A percentile compares a stretch with the other conserved stretches of the same genome.
Conservation (phyloP, 23 tunicate genomes). For the Corella eumyota region DNA sequence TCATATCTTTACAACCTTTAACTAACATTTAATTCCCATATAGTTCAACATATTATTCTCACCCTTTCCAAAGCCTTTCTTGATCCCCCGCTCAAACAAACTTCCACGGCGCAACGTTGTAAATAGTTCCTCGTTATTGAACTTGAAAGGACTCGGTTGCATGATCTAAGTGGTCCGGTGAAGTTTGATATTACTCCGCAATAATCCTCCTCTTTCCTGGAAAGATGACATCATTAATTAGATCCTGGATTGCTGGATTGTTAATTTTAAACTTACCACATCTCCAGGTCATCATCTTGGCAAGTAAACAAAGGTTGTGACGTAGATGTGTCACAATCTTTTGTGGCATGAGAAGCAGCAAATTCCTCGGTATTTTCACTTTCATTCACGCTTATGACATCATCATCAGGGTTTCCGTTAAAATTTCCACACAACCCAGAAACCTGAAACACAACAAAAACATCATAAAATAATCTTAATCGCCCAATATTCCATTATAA, state of each 20-base stretch:
- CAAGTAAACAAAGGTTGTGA: conserved; percentile 17
- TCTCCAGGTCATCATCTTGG: conserved; percentile 6
- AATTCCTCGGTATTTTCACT: conserved; percentile 4
- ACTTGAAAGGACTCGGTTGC: conserved; percentile 4
- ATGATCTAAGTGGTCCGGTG: conserved; percentile 13
- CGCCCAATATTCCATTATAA: background rate
- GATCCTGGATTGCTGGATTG: too few relatives aligned
- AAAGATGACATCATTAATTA: conserved; percentile 1
- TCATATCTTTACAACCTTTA: too few relatives aligned
- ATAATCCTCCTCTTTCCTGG: conserved; percentile 16
- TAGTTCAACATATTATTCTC: too few relatives aligned
- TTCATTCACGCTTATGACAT: conserved; percentile 5
- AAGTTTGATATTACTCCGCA: conserved; percentile 28
- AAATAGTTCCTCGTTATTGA: conserved; percentile 9
- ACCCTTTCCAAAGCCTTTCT: too few relatives aligned
- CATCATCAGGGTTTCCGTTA: conserved; percentile 41
- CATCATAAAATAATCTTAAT: background rate
- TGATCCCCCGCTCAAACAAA: conserved; percentile 24
- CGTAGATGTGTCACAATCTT: background rate
- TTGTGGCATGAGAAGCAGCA: conserved; percentile 5
- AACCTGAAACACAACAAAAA: conserved; percentile 7
- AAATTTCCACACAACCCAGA: conserved; percentile 52
- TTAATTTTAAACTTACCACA: conserved; percentile 6
- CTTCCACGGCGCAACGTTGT: conserved; percentile 27
- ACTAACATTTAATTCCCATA: too few relatives aligned